Conservation (phyloP, 2,797 vertebrate species). For the Argentina silus region DNA sequence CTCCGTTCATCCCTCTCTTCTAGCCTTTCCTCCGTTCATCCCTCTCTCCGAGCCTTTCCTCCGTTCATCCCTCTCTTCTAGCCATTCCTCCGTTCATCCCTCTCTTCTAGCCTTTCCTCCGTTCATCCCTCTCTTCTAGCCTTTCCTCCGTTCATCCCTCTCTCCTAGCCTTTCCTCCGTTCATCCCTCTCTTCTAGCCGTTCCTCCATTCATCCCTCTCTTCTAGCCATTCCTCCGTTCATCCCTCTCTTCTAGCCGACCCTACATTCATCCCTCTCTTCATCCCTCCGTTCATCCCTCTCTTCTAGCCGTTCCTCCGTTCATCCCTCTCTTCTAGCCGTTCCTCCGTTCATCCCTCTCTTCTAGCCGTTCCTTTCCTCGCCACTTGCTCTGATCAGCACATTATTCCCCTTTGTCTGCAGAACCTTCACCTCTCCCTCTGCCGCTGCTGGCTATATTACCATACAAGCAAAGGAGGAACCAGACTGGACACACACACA, state of each 20-base stretch:
- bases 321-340: too few relatives aligned
- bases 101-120: conserved; percentile 34
- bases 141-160: conserved; percentile 26
- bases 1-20: conserved; percentile 38
- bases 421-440: conserved; percentile 64
- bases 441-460: conserved; percentile 71
- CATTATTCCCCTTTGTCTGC: conserved; percentile 68
- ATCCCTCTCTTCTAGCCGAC: conserved; percentile 26
- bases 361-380: conserved; percentile 50
- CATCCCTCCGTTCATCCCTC: conserved; percentile 31
- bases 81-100: conserved; percentile 28
- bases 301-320: too few relatives aligned
- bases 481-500: background rate
- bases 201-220: conserved; percentile 25
- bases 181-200: conserved; percentile 29
- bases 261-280: too few relatives aligned
- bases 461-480: conserved; percentile 45
- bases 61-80: conserved; percentile 33
- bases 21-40: conserved; percentile 35
- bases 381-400: conserved; percentile 69
- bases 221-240: conserved; percentile 39
- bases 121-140: conserved; percentile 30
- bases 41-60: conserved; percentile 32
- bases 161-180: conserved; percentile 38
- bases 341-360: too few relatives aligned